Evolutionary conservation across 2,888 invertebrate genomes (phyloP), one percentile per base, ranked within the genome.

Genomic region (Metacarcinus magister): DNA sequence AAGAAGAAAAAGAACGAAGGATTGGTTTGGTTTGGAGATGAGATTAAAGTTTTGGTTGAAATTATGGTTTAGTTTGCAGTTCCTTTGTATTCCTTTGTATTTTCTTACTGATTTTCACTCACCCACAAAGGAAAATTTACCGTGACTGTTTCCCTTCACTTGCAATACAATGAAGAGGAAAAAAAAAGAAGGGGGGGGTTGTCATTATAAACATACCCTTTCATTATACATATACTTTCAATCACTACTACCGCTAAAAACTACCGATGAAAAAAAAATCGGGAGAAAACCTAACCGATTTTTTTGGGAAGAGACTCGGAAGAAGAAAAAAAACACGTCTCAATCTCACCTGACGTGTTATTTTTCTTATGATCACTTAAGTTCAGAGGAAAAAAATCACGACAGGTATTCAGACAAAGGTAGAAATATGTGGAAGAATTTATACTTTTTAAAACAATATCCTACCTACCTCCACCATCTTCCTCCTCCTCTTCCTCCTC

Each of bases 401-500:
- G 67, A 19, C 67, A 67, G 67, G 67, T 67, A 67, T 67, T 67
- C 23, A 67, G 19, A 16, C 5, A 16, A 16, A 67, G 67, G 67
- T 67, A 16, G 23, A 67, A 67, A 67, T 67, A 67, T 67, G 10
- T 8, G 67, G n/a, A 67, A 67, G 23, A 5, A 23, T 67, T 19
- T 67, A 23, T 23, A 23, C 5, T 67, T 67, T 67, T 67, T 23
- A n/a, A 67, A 19, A 23, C 16, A 67, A 67, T 23, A 23, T 67
- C 90, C 90, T 32, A n/a, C n/a, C n/a, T n/a, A 28, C 46, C n/a
- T 92, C 54, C 2, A 32, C 54, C 28, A 7, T 92, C 48, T 54
- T 48, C 48, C 92, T 48, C 48, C 48, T 48, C 92, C 92, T 92
- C 48, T 32, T 28, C 32, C 92, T 92, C 48, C 92, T 48, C 28